A percentile compares a stretch with the other conserved stretches of the same genome.
phyloP scores from a whole-genome alignment of 2,113 vertebrate genomes.

The Isichthys henryi region DNA sequence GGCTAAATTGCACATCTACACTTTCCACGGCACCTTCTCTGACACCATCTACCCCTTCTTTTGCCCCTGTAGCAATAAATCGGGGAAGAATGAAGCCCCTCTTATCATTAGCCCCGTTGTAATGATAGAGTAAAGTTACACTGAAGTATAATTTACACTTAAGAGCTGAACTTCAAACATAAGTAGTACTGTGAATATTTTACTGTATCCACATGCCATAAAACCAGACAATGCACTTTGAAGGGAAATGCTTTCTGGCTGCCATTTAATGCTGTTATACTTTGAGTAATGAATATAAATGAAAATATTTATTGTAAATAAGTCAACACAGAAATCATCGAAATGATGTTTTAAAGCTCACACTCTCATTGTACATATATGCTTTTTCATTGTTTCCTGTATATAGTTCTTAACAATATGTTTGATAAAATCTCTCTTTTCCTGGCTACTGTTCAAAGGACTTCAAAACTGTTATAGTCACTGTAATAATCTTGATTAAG shows the following conservation, averaged over 20 bases:
- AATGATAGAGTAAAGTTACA: background rate
- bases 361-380: background rate
- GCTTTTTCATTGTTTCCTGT: background rate
- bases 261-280: background rate
- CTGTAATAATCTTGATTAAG: background rate
- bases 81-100: constrained; percentile 20
- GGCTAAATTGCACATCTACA: background rate
- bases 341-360: background rate
- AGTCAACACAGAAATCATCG: background rate
- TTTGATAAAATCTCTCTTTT: background rate
- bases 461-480: background rate
- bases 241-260: background rate
- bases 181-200: background rate
- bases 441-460: background rate
- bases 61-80: constrained; percentile 39
- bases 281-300: background rate
- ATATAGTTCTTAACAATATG: background rate
- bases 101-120: constrained; percentile 29
- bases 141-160: background rate
- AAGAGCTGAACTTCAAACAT: background rate
- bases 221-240: background rate
- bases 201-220: background rate
- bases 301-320: background rate
- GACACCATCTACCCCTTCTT: constrained; percentile 44
- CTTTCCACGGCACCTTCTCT: constrained; percentile 18